Evolutionary conservation across 2,797 vertebrate species (phyloP), one percentile per base, ranked within the genome.

Genomic region (Arnoldichthys spilopterus): DNA sequence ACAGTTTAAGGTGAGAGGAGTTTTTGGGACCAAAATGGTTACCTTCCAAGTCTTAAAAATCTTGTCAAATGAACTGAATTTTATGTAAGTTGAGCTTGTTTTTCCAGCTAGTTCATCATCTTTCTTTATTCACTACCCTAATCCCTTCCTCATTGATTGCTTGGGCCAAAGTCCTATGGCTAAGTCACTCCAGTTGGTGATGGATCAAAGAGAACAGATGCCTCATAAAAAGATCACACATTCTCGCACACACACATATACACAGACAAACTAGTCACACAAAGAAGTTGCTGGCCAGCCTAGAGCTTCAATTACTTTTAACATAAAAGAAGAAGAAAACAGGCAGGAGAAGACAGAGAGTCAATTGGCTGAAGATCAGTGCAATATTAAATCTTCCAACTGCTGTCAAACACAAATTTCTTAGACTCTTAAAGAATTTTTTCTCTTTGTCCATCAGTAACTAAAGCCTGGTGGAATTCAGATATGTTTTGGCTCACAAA

Each of bases 121-220:
- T 68, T 47, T 68, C 40, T 16, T 26, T 47, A n/a, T 28, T 68
- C 40, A 26, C 64, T 20, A 43, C 26, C 6, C 22, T 68, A 16
- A 47, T 69, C 40, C 45, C 18, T 49, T 18, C 26, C 26, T 51
- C 45, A 4, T 15, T 28, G 12, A 11, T 26, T 49, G 43, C 51
- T 26, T 30, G 45, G 43, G 24, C 45, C 13, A 47, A 68, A 47
- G 43, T 47, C 13, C 43, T 30, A 20, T 49, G 45, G 24, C 8
- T 49, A 45, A 69, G 40, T 22, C 22, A 26, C 13, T 43, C n/a
- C 63, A 45, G 63, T 24, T 67, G 63, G 37, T 67, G 22, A 1
- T 30, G 56, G 63, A 67, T 67, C 37, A 67, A 67, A 22, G 62
- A 37, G n/a, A 24, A 43, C 62, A 66, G 63, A 24, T 26, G 37